A percentile compares a stretch with the other conserved stretches of the same genome.
Evolutionary conservation across 2,888 invertebrate species (phyloP).

Genomic region (Heteromurus nitidus): DNA sequence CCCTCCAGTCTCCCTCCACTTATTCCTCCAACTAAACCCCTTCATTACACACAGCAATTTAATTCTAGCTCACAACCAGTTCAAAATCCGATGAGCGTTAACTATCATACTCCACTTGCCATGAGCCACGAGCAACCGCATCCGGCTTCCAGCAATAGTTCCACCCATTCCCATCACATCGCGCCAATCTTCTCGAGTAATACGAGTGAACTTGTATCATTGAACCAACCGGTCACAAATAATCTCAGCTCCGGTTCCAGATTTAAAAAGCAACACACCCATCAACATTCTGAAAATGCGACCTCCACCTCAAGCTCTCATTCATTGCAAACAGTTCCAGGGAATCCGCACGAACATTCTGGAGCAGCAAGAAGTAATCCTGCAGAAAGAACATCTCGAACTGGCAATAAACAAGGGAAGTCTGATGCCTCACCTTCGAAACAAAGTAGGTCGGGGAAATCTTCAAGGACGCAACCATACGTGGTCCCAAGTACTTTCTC

Average conservation of each 20-base stretch:
- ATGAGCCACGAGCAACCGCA: neutral
- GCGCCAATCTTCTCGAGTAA: too few relatives aligned
- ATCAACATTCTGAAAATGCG: too few relatives aligned
- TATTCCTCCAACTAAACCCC: conserved; percentile 33
- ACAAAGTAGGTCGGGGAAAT: conserved; percentile 40
- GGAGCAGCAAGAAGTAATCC: neutral
- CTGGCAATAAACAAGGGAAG: conserved; percentile 24
- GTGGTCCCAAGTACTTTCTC: conserved; percentile 12
- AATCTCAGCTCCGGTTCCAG: neutral
- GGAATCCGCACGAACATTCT: neutral
- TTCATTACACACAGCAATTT: conserved; percentile 28
- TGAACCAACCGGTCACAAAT: neutral
- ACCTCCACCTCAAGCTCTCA: too few relatives aligned
- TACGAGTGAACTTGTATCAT: too few relatives aligned
- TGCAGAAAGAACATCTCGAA: conserved; percentile 25
- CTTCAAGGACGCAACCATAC: conserved; percentile 48
- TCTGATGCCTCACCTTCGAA: conserved; percentile 3
- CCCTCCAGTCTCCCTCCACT: conserved; percentile 28
- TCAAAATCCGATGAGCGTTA: neutral
- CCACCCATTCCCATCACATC: too few relatives aligned
- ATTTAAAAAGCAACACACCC: neutral
- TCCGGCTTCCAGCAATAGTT: too few relatives aligned
- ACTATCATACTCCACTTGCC: neutral
- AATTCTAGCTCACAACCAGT: neutral
- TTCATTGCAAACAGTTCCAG: neutral